phyloP scores from a whole-genome alignment of 2,888 invertebrate species.

The Protodeltote pygarga region DNA sequence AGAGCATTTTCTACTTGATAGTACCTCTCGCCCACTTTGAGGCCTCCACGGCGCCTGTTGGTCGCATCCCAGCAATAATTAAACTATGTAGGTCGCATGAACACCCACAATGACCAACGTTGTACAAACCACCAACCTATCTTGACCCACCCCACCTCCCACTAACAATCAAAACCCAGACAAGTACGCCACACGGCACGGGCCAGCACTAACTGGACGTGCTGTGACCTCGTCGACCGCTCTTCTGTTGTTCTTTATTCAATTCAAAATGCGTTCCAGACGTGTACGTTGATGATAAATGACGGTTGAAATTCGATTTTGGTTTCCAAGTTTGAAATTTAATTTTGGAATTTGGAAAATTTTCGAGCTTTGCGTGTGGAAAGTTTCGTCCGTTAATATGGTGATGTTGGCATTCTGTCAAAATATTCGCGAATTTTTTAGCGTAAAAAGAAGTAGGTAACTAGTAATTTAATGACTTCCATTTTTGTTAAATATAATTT shows the following conservation, averaged over 20 bases:
- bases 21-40: slow-evolving; percentile 72
- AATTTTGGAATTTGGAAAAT: slow-evolving; percentile 35
- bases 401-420: slow-evolving; percentile 13
- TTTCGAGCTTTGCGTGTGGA: slow-evolving; percentile 34
- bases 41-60: slow-evolving; percentile 78
- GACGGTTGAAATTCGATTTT: slow-evolving; percentile 51
- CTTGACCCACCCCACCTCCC: slow-evolving; percentile 63
- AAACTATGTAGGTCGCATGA: slow-evolving; percentile 82
- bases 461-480: background rate
- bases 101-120: slow-evolving; percentile 78
- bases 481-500: background rate
- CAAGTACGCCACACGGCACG: slow-evolving; percentile 50
- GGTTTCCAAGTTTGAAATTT: slow-evolving; percentile 44
- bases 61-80: slow-evolving; percentile 83
- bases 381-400: slow-evolving; percentile 36
- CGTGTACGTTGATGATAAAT: slow-evolving; percentile 56
- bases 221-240: slow-evolving; percentile 68
- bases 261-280: slow-evolving; percentile 74
- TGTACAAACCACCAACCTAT: slow-evolving; percentile 62
- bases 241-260: slow-evolving; percentile 78
- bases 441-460: background rate
- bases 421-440: slow-evolving; percentile 3
- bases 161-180: slow-evolving; percentile 59
- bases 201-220: slow-evolving; percentile 60
- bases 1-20: slow-evolving; percentile 50